Evolutionary conservation across 1,140 invertebrate species (phyloP).

Genomic region (Latrodectus geometricus): DNA sequence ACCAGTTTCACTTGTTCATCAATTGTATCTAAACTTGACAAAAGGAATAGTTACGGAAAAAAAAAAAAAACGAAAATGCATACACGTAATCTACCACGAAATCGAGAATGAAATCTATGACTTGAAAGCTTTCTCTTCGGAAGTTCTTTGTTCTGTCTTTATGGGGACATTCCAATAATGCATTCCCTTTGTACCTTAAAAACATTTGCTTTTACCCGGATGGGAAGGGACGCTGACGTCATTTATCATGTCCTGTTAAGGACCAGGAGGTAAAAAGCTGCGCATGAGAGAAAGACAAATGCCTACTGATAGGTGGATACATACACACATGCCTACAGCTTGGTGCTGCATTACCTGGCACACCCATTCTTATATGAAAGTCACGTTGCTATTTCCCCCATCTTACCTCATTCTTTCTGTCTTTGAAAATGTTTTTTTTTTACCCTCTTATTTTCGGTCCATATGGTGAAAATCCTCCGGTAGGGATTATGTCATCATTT

Average conservation of each 20-base stretch:
- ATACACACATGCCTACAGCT: background rate
- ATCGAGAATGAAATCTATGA: no score
- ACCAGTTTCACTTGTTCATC: no score
- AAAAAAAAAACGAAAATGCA: no score
- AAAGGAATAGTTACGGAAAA: background rate
- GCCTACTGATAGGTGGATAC: constrained; percentile 41
- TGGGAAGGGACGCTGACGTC: constrained; percentile 10
- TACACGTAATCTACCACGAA: background rate
- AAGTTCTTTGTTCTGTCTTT: no score
- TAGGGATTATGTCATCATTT: no score
- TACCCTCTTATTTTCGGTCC: no score
- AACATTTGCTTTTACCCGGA: constrained; percentile 49
- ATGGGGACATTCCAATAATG: constrained; percentile 26
- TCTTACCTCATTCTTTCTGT: background rate
- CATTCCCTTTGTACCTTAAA: constrained; percentile 41
- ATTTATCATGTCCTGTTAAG: constrained; percentile 36
- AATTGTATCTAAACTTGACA: no score
- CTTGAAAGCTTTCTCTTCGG: no score
- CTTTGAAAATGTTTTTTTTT: background rate
- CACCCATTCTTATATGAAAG: background rate
- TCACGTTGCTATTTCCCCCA: background rate
- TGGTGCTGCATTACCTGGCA: constrained; percentile 28
- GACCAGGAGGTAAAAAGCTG: background rate
- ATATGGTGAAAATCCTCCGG: no score
- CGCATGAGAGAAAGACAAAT: constrained; percentile 34